These are phyloP conservation scores for Oreochromis tanganicae DNA, from an alignment of 2,113 vertebrate genomes.

Conservation along the genomic window DNA sequence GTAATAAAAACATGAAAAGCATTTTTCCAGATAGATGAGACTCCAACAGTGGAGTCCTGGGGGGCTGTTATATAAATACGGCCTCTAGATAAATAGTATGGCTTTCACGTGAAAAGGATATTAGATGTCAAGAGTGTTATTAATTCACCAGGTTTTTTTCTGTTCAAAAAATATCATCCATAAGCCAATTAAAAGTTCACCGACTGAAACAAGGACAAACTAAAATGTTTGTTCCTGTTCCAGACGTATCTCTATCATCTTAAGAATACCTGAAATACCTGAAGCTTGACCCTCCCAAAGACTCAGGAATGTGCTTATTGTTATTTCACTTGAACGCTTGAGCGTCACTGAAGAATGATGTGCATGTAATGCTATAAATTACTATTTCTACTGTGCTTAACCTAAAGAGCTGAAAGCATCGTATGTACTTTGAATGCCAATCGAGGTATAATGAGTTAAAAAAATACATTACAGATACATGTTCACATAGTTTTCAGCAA, in stretches of 20 bases:
- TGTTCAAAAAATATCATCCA: not conserved
- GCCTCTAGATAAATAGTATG: constrained; percentile 17
- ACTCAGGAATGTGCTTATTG: not conserved
- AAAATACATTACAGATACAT: not conserved
- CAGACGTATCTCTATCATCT: not conserved
- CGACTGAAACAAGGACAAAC: not conserved
- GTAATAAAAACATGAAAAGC: constrained; percentile 38
- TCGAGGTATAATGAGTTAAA: accelerated
- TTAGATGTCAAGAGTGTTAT: constrained; percentile 47
- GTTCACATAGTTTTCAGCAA: not conserved
- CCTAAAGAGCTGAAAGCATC: not conserved
- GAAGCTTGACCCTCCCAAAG: not conserved
- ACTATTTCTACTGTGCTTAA: not conserved
- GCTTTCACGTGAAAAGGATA: constrained; percentile 33
- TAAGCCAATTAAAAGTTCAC: not conserved
- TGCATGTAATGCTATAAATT: not conserved
- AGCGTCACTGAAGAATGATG: not conserved
- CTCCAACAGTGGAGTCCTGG: not conserved
- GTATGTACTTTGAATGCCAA: not conserved
- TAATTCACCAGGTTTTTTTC: constrained; percentile 9
- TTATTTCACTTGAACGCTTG: not conserved
- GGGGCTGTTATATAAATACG: constrained; percentile 22
- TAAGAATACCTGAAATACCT: not conserved
- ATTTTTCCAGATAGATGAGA: constrained; percentile 7
- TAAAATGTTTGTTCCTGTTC: not conserved